Percentiles rank a stretch among this genome's conserved stretches.
Evolutionary conservation across 2,113 vertebrate genomes (phyloP).

Genomic region (Hippopotamus amphibius): DNA sequence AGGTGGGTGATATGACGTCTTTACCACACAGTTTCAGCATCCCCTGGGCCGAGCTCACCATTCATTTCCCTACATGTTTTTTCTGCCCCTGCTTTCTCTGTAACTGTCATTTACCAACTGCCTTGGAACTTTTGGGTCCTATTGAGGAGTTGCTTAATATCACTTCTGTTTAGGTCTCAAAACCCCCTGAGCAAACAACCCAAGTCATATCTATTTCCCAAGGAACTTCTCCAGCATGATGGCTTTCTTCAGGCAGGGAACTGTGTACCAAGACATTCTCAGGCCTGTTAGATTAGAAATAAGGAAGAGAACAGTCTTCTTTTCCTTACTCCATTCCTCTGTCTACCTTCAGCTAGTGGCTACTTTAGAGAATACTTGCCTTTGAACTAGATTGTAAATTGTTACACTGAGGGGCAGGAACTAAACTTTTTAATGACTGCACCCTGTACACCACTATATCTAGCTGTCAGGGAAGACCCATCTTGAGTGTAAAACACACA

Average conservation of each 20-base stretch:
- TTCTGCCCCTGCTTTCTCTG: constrained; percentile 46
- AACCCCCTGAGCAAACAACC: neutral
- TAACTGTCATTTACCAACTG: constrained; percentile 79
- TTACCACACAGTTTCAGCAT: constrained; percentile 71
- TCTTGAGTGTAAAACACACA: neutral
- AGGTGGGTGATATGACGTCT: neutral
- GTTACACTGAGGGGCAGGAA: neutral
- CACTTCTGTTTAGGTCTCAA: constrained; percentile 7
- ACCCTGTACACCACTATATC: neutral
- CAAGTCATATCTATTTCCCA: neutral
- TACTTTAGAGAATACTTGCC: neutral
- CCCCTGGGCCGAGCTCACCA: constrained; percentile 15
- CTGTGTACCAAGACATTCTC: neutral
- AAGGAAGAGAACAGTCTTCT: neutral
- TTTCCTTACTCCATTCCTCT: neutral
- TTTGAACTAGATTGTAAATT: constrained; percentile 39
- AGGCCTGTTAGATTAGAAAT: constrained; percentile 9
- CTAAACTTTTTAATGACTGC: neutral
- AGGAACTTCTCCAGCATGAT: neutral
- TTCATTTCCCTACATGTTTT: constrained; percentile 67
- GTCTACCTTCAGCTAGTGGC: neutral
- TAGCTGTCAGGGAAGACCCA: neutral
- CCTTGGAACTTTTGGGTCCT: constrained; percentile 67
- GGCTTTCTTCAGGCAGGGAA: constrained; percentile 33
- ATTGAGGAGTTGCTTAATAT: neutral